Conservation (phyloP, 2,888 invertebrate genomes). For the Tinea pellionella region DNA sequence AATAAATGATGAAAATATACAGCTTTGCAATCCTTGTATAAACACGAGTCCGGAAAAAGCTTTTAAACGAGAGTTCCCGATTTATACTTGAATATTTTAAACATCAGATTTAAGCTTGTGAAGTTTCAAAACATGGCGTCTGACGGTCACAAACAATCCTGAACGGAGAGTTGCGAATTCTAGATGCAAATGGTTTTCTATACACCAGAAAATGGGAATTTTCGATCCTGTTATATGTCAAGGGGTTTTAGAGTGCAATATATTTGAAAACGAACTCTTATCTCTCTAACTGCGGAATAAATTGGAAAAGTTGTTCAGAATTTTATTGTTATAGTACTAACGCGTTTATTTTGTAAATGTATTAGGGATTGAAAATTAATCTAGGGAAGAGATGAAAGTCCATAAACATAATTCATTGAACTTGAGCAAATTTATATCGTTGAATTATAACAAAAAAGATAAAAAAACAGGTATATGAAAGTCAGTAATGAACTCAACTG, state of each 20-base stretch:
- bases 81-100: conserved; percentile 4
- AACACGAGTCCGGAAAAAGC: not conserved
- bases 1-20: not conserved
- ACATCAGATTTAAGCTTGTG: not conserved
- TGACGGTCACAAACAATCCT: conserved; percentile 4
- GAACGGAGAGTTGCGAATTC: conserved; percentile 1
- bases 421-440: too few relatives aligned
- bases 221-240: not conserved
- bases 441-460: too few relatives aligned
- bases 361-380: too few relatives aligned
- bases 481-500: too few relatives aligned
- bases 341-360: not conserved
- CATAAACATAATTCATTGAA: too few relatives aligned
- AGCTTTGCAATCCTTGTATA: not conserved
- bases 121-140: not conserved
- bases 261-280: conserved; percentile 2
- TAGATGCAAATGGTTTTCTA: conserved; percentile 6
- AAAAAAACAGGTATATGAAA: too few relatives aligned
- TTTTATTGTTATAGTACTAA: not conserved
- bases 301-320: conserved; percentile 3
- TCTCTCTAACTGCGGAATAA: not conserved
- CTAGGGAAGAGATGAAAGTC: too few relatives aligned
- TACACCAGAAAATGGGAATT: conserved; percentile 8
- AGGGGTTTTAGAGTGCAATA: conserved; percentile 1
- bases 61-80: not conserved